These are phyloP conservation scores for Heliconius hermathena DNA, from an alignment of 1,140 invertebrate genomes.

Conservation along the genomic window DNA sequence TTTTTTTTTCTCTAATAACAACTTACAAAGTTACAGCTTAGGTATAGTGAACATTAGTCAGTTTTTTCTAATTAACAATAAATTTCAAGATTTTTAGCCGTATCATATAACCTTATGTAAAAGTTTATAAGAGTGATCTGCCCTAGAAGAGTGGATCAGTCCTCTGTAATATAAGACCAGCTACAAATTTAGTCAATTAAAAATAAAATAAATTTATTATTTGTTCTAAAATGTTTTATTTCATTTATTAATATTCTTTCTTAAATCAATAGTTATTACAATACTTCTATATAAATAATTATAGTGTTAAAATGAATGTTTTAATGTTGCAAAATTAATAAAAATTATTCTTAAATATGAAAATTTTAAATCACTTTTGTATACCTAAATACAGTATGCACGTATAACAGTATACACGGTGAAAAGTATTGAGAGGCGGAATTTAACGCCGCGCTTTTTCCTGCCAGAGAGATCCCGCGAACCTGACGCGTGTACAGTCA, in stretches of 20 bases:
- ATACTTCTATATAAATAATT: not conserved
- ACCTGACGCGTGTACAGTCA: no score
- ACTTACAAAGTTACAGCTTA: no score
- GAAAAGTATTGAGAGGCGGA: not conserved
- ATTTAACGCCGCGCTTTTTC: not conserved
- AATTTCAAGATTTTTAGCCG: not conserved
- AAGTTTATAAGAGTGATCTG: no score
- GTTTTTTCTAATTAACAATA: no score
- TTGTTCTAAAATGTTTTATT: slow-evolving; percentile 30
- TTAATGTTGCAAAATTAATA: not conserved
- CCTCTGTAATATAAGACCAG: slow-evolving; percentile 9
- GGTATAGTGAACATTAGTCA: no score
- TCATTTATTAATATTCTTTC: not conserved
- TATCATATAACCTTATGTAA: not conserved
- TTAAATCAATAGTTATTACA: not conserved
- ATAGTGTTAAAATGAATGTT: not conserved
- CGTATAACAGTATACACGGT: no score
- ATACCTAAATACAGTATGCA: no score
- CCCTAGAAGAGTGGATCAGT: not conserved
- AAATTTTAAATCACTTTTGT: no score
- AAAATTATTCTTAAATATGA: not conserved
- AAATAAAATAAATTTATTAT: slow-evolving; percentile 38
- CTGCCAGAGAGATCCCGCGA: no score
- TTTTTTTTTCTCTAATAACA: no score
- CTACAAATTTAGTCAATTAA: slow-evolving; percentile 34